phyloP scores from a whole-genome alignment of 2,797 vertebrate species.

The Gorsachius magnificus region DNA sequence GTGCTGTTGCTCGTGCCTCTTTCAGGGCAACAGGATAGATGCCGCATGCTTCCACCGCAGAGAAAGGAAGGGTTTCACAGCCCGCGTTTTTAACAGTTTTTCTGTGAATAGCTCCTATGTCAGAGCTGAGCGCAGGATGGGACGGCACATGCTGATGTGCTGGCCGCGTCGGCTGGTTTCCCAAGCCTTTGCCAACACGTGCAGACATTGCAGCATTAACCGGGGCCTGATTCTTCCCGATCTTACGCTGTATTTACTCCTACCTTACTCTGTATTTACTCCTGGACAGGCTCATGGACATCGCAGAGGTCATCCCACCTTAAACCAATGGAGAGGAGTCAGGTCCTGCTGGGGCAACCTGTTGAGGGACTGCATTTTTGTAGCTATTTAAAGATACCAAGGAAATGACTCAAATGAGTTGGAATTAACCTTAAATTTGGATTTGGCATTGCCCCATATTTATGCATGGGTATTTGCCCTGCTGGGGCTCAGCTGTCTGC shows the following conservation, averaged over 20 bases:
- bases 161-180: background rate
- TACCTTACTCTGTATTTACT: background rate
- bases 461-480: background rate
- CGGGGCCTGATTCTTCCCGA: background rate
- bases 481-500: background rate
- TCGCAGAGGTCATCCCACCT: background rate
- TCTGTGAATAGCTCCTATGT: background rate
- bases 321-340: background rate
- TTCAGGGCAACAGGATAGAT: background rate
- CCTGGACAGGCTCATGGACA: background rate
- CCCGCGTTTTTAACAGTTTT: background rate
- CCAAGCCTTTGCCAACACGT: background rate
- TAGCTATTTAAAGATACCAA: background rate
- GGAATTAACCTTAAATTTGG: background rate
- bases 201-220: background rate
- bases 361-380: background rate
- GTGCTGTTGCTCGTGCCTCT: background rate
- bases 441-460: background rate
- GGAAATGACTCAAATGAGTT: background rate
- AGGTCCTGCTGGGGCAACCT: background rate
- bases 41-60: background rate
- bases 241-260: background rate
- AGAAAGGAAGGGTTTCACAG: background rate
- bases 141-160: background rate
- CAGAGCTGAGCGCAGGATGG: background rate